Base-by-base conservation (phyloP, 2,113 vertebrate genomes). In the Ameiurus melas region DNA sequence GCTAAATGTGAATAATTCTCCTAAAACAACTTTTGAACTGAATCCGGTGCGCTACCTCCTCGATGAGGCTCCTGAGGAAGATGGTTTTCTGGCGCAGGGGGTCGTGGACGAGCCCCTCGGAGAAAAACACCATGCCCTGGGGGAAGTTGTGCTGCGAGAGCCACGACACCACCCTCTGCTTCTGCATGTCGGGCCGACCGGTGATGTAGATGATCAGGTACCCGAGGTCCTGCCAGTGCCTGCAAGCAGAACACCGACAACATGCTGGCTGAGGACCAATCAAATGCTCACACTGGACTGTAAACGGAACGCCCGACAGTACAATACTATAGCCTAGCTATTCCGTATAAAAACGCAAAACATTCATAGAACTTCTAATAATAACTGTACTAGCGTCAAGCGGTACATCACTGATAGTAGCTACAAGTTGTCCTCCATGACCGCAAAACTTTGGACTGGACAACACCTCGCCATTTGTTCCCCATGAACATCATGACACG, bases 61-160 rank as follows among this genome's bases (percentile, higher is more conserved):
- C 98, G 0, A 98, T 96, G 85, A 99, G 97, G 90, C 95, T 93
- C 92, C 97, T 98, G 87, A 99, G 96, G 93, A 99, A 99, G 95
- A 99, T 98, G 94, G 98, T 97, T 86, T 99, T 99, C 95, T 99
- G 98, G 87, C 98, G 94, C 90, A 99, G 97, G 0, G 98, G 98
- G 94, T 99, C 98, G 0, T 99, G 98, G 19, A 99, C 98, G 16
- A 99, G 95, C 78, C 98, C 98, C 0, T 99, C 98, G 0, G 98
- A 99, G 95, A 99, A 99, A 83, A 98, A 99, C 87, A 99, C 98
- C 9, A 99, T 97, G 20, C 98, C 98, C 0, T 99, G 98, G 62
- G 98, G 98, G 92, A 99, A 99, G 95, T 99, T 99, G 97, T 99
- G 98, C 94, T 99, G 98, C 47, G 98, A 98, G 90, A 99, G 94